Percentiles rank a stretch among this genome's conserved stretches.
These are phyloP conservation scores for Promerops cafer DNA, from an alignment of 2,113 vertebrate species.

Conservation along the genomic window DNA sequence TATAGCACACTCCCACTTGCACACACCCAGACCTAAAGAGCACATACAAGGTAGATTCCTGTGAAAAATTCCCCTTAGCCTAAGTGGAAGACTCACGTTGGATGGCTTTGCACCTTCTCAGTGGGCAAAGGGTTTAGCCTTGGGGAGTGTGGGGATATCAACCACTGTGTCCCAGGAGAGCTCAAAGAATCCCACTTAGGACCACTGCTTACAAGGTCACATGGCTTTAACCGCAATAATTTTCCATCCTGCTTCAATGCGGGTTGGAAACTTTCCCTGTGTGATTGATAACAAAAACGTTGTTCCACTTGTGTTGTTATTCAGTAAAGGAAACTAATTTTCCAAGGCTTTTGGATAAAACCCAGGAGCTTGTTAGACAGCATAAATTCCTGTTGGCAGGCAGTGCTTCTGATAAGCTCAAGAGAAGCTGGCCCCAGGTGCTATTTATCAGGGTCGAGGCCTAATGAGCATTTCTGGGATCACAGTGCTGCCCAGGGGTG, in stretches of 20 bases:
- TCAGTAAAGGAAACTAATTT: not conserved
- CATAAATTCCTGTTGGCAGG: not conserved
- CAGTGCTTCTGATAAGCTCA: not conserved
- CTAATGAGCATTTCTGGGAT: not conserved
- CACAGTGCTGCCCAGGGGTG: not conserved
- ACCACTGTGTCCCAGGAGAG: not conserved
- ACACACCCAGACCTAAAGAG: not conserved
- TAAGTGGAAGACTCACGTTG: rapidly evolving
- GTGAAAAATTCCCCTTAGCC: not conserved
- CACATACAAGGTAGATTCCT: not conserved
- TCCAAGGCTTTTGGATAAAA: not conserved
- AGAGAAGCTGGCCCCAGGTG: too few species aligned
- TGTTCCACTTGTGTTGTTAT: too few species aligned
- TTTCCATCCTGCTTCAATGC: not conserved
- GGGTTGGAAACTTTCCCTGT: not conserved
- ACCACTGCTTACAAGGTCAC: not conserved
- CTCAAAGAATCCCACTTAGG: too few species aligned
- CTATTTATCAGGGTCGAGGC: rapidly evolving
- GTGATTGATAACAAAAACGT: not conserved
- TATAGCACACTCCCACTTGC: not conserved
- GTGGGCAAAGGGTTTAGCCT: not conserved
- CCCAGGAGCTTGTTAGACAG: not conserved
- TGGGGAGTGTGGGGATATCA: not conserved
- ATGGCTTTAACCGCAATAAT: not conserved
- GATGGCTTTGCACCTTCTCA: not conserved